Evolutionary conservation across 2,113 vertebrate species (phyloP), one percentile per base, ranked within the genome.

Genomic region (Argyrosomus japonicus): DNA sequence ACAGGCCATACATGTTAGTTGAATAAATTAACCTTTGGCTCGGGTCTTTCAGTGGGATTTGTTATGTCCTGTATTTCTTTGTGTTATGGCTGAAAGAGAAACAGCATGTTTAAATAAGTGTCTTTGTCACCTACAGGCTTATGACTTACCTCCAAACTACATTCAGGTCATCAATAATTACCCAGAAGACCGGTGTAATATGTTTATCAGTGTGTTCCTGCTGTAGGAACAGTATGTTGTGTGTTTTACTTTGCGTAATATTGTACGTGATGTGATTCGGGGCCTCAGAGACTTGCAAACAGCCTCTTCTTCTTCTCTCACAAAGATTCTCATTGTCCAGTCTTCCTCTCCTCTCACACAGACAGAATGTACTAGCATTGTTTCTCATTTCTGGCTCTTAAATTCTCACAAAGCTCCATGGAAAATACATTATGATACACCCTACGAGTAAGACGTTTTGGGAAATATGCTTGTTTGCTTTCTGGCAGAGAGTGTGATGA

Each of bases 311-410:
- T 74, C 23, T 65, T n/a, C 64, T 67, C 27, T 71, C 75, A 93
- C 91, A 93, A 93, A 89, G 92, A 88, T 84, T 72, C 60, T 75
- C 71, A 90, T 93, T 93, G 87, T 91, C 71, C 79, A 17, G 61
- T 27, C 80, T 67, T 80, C 62, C 48, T 85, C 71, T 84, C 57
- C 51, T 40, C 80, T 86, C 62, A 58, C 57, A 80, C 64, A 77
- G 77, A 76, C 75, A 81, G 74, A 84, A 78, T 77, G 88, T 79
- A 54, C 83, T 19, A 56, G 67, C 43, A 56, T 69, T 84, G 83
- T 73, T 86, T 50, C 72, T 81, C 74, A 14, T 68, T 75, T 83
- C 63, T 72, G 70, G 13, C 0, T 40, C 53, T 77, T 54, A n/a
- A 50, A 71, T 68, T 86, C 69, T 53, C 53, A 77, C 63, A 77